Evolutionary conservation across 1,140 invertebrate genomes (phyloP), one percentile per base, ranked within the genome.

Genomic region (Saccostrea cuccullata): DNA sequence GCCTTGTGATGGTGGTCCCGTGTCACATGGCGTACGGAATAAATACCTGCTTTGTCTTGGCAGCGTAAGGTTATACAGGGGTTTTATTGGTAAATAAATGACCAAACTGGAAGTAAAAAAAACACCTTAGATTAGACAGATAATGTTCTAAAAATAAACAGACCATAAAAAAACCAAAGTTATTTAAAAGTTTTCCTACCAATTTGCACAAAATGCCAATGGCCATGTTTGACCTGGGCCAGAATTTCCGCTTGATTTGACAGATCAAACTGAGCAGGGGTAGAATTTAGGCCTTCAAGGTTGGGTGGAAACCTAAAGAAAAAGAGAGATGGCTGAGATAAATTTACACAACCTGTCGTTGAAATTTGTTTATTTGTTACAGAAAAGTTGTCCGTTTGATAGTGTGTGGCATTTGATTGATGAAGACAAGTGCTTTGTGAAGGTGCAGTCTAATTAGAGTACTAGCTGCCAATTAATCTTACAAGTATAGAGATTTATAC

Each of bases 121-220:
- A 77, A 26, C 70, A 77, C 70, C 70, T 77, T 26, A 36, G 30
- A 30, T 77, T 13, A 77, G 70, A 77, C 70, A 30, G 70, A 77
- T 77, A 73, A 73, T 73, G 67, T 73, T 20, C 67, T 73, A 77
- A 77, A 77, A 77, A 77, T 77, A 77, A 77, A 77, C 70, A 77
- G 30, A 26, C 70, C 70, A 77, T 77, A 77, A 77, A 77, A 30
- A 30, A 77, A 13, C 70, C 70, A 77, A 36, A 77, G 70, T 26
- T 36, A 30, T 77, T 77, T 77, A 36, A 77, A 77, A 30, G 70
- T 77, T 77, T 77, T 77, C 70, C 70, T 30, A 77, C 30, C 23
- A 77, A 77, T 77, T 77, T 77, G 70, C 70, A 40, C 70, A 77
- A 77, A 77, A 36, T 36, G 70, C 70, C 26, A 30, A 30, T 6